These are phyloP conservation scores for Tenthredo distinguenda DNA, from an alignment of 2,888 invertebrate genomes.

Conservation along the genomic window DNA sequence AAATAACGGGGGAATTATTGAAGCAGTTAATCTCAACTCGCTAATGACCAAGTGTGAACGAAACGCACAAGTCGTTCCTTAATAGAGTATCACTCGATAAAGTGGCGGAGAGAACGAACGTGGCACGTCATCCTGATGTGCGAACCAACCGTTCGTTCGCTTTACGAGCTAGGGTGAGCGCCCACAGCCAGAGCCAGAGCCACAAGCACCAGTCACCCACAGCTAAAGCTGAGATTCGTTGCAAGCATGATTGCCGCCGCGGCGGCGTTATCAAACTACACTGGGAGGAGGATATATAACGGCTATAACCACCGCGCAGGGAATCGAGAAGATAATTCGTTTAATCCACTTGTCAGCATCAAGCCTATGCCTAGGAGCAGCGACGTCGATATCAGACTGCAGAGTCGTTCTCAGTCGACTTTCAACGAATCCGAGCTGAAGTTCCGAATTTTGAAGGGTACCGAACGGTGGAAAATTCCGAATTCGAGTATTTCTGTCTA, in stretches of 20 bases:
- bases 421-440: not conserved
- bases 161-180: not conserved
- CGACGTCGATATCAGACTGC: constrained; percentile 45
- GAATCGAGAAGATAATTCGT: constrained; percentile 56
- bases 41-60: not conserved
- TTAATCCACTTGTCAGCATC: constrained; percentile 53
- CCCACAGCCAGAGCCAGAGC: not conserved
- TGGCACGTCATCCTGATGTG: not conserved
- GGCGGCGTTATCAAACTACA: constrained; percentile 13
- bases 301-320: not conserved
- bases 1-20: not conserved
- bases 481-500: too few species aligned
- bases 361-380: not conserved
- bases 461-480: too few species aligned
- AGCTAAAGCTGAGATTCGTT: constrained; percentile 8
- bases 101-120: not conserved
- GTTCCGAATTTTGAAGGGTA: too few species aligned
- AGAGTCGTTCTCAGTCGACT: not conserved
- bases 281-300: not conserved
- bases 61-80: not conserved
- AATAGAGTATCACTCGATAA: constrained; percentile 2
- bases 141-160: not conserved
- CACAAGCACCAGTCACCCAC: not conserved
- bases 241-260: not conserved
- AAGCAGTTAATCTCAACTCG: not conserved